Conservation (phyloP, 1,140 invertebrate genomes). For the Cepaea nemoralis region DNA sequence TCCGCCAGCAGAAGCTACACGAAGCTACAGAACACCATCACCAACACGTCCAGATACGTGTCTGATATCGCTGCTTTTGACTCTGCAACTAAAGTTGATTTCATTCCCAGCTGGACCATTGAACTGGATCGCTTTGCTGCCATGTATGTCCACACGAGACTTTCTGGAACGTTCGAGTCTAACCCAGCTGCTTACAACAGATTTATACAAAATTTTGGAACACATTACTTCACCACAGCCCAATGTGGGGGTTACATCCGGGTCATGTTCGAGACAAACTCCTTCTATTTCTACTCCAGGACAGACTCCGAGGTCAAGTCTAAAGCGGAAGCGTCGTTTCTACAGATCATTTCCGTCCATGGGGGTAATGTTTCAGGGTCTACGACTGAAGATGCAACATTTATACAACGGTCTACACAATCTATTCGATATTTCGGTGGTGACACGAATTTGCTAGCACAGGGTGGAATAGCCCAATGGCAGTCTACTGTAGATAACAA, state of each 20-base stretch:
- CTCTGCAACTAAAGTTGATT: neutral
- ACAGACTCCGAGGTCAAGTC: slow-evolving; percentile 26
- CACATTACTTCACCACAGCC: slow-evolving; percentile 40
- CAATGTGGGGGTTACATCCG: slow-evolving; percentile 43
- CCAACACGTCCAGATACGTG: slow-evolving; percentile 27
- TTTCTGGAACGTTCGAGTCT: neutral
- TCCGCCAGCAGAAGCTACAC: slow-evolving; percentile 42
- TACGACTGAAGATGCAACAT: slow-evolving; percentile 28
- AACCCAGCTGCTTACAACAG: slow-evolving; percentile 32
- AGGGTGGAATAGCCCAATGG: slow-evolving; percentile 23
- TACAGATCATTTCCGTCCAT: slow-evolving; percentile 34
- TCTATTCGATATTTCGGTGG: slow-evolving; percentile 36
- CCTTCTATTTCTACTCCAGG: slow-evolving; percentile 23
- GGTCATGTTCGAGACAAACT: slow-evolving; percentile 23
- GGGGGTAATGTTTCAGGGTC: slow-evolving; percentile 14
- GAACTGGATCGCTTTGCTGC: slow-evolving; percentile 7
- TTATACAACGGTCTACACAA: neutral
- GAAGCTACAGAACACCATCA: slow-evolving; percentile 38
- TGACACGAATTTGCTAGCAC: slow-evolving; percentile 33
- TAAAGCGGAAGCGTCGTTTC: slow-evolving; percentile 42
- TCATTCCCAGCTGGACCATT: neutral
- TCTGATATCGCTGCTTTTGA: slow-evolving; percentile 1
- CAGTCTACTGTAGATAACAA: slow-evolving; percentile 34
- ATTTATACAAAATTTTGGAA: slow-evolving; percentile 46
- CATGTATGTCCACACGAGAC: neutral